Evolutionary conservation across 2,113 vertebrate genomes (phyloP), one percentile per base, ranked within the genome.

Genomic region (Micromys minutus): DNA sequence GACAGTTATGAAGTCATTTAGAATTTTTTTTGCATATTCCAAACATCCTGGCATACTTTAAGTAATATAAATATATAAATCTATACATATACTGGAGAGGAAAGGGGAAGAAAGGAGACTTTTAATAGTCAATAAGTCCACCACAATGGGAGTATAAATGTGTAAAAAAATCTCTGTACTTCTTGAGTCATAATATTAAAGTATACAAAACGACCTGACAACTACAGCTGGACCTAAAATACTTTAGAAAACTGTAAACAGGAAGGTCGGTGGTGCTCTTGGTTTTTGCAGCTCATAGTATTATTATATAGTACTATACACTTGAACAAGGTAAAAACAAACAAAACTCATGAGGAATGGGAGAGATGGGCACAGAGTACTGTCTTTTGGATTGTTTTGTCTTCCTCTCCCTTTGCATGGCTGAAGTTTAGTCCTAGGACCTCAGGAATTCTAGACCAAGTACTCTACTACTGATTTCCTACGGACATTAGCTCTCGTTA

Each of bases 11-110:
- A 57, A 65, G 22, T 29, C 45, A 47, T 31, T 74, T 57, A 72
- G 55, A 85, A 26, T 89, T 61, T 88, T 36, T 81, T 96, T 90
- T 94, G 31, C 55, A 90, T 55, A 90, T 42, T 94, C 29, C 85
- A 59, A 89, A 94, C 1, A 11, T 63, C 87, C 34, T 72, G 77
- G 65, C 26, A 92, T 15, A 81, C 69, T 39, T 75, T 69, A 57
- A n/a, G 39, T 45, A 63, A 92, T 77, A 55, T 29, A 86, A 22
- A 61, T 31, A n/a, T 71, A 15, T 84, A 4, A 77, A 61, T 16
- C 34, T 36, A 29, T 4, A 77, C 1, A 86, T 26, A 42, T 36
- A 71, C 6, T 22, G 31, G 5, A 87, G 31, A n/a, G 24, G 39
- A 36, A 72, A 72, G 55, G 47, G 6, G 17, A 15, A n/a, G 55